Base-by-base conservation (phyloP, 2,888 invertebrate genomes). In the Vanessa cardui region DNA sequence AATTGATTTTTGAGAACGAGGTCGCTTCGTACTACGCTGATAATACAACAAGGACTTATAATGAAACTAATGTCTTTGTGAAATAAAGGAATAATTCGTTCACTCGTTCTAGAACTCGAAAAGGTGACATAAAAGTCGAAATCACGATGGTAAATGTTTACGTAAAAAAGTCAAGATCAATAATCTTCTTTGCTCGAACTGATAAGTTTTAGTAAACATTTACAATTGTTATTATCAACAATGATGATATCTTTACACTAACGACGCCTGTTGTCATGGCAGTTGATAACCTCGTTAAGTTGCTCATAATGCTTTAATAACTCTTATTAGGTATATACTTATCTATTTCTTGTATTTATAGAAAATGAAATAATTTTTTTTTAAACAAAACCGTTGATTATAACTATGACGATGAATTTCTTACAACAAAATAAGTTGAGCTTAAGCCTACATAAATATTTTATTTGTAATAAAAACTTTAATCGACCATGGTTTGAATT, bases 211-310 rank as follows among this genome's bases (percentile, higher is more conserved):
- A 39, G 44, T 59, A 64, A 64, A 61, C 49, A 61, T 61, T 49
- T 64, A 44, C 59, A 68, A 2, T 68, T 64, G 45, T 59, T 45
- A 45, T 64, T 64, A 64, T 64, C 61, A 33, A n/a, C 26, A 15
- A n/a, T 44, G 39, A 21, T 68, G 46, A 21, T 64, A 60, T 31
- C 31, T 52, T 12, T n/a, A 50, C 39, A 50, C 20, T 26, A 62
- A 58, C 58, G 52, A 15, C 16, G 58, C 31, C 62, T 59, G 69
- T 58, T 62, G 52, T 65, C 39, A 52, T 20, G 65, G 58, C 16
- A 50, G 18, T n/a, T 59, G 45, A 64, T 59, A 59, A 49, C 56
- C 47, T 44, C 59, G 39, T 64, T 64, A 59, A 44, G 39, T 52
- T 39, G 39, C 9, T 56, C 26, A 39, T 26, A 39, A 39, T 39